phyloP scores from a whole-genome alignment of 2,797 vertebrate genomes.

The Phalanger gymnotis region DNA sequence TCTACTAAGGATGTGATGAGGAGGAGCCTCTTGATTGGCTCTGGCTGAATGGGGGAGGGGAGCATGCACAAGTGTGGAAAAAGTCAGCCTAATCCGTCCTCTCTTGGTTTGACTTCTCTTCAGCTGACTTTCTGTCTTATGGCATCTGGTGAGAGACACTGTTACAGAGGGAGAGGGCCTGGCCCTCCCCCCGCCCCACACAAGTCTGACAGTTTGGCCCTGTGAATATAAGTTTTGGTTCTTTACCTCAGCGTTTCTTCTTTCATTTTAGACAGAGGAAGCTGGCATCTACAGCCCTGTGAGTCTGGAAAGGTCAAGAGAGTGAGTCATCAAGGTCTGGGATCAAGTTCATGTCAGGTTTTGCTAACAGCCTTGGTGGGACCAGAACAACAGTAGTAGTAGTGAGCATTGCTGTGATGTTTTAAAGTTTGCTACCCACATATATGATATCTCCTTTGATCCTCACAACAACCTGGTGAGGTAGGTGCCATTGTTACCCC shows the following conservation, averaged over 20 bases:
- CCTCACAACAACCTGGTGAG: not conserved
- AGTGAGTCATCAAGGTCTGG: not conserved
- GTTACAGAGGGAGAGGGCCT: not conserved
- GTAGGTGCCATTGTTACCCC: not conserved
- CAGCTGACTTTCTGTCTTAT: not conserved
- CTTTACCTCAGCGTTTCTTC: not conserved
- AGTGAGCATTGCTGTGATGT: not conserved
- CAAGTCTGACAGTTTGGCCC: not conserved
- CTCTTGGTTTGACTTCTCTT: not conserved
- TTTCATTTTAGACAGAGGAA: not conserved
- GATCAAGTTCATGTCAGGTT: not conserved
- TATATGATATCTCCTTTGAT: not conserved
- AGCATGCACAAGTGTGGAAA: not conserved
- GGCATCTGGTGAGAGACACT: not conserved
- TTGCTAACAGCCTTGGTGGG: not conserved
- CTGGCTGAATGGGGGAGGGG: not conserved
- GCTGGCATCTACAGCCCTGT: not conserved
- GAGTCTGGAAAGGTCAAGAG: not conserved
- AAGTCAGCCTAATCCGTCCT: not conserved
- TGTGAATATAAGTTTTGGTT: not conserved
- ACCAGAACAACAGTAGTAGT: not conserved
- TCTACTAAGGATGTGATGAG: not conserved
- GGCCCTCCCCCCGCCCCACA: no score
- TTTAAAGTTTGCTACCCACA: not conserved
- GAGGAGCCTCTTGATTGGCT: not conserved